Base-by-base conservation (phyloP, 2,113 vertebrate species). In the Hydrolagus affinis region DNA sequence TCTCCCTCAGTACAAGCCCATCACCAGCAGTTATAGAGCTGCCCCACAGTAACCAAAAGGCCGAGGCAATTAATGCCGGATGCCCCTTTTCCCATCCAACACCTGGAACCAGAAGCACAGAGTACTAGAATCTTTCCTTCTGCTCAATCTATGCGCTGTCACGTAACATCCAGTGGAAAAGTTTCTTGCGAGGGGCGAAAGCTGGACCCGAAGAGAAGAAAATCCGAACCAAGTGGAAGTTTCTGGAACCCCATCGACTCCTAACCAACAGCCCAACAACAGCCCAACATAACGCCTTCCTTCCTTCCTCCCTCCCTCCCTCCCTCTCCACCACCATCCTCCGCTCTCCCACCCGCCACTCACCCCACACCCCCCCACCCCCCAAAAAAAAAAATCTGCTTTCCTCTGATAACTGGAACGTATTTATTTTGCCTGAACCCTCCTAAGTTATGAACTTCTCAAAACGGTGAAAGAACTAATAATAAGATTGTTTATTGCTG, bases 11-110 rank as follows among this genome's bases (percentile, higher is more conserved):
- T 98, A 92, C 97, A 97, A 95, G 92, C 95, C 93, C 96, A 98
- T 92, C 97, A 99, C 93, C 97, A 98, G 94, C 97, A 98, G 95
- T 94, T 99, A 95, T 99, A 98, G 94, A 91, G 90, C 92, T 93
- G 93, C 92, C 90, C 92, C 91, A 94, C 93, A 94, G 93, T 94
- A 92, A 91, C 92, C 94, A 89, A 94, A 94, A 96, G 93, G 93
- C 94, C 89, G 93, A 44, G 92, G 94, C 92, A 88, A 92, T 92
- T 92, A 93, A 90, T 91, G 90, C 25, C 25, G 32, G 91, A 90
- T 90, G 91, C 90, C 91, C n/a, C 92, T 92, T 91, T 89, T 89
- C 91, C 90, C 91, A 93, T 90, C 90, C 93, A 90, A 60, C 93
- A 93, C 88, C 89, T 93, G 91, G 92, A 94, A 94, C 93, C 93